Evolutionary conservation across 23 tunicate species (phyloP).

Genomic region (Styela clava): DNA sequence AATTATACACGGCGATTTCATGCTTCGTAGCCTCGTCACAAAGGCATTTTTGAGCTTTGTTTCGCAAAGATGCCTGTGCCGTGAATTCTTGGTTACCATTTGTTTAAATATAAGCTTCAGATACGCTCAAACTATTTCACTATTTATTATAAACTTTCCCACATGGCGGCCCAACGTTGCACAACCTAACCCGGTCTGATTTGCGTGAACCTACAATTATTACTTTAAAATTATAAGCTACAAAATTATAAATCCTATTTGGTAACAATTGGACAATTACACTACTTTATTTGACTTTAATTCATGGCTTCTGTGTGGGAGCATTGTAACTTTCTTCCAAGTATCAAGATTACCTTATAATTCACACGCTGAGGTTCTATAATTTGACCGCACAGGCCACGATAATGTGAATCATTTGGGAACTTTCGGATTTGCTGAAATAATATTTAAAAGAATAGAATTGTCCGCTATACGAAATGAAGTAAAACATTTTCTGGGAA

Average conservation of each 20-base stretch:
- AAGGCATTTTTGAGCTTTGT: too few relatives aligned
- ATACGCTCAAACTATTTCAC: too few relatives aligned
- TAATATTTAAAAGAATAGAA: not conserved
- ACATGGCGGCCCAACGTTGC: too few relatives aligned
- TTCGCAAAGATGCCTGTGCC: too few relatives aligned
- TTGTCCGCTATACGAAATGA: not conserved
- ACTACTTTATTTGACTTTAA: not conserved
- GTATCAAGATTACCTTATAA: not conserved
- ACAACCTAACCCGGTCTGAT: too few relatives aligned
- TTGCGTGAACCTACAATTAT: not conserved
- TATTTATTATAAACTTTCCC: too few relatives aligned
- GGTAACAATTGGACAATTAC: not conserved
- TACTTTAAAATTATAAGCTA: not conserved
- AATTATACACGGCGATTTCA: too few relatives aligned
- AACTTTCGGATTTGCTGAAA: not conserved
- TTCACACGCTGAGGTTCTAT: not conserved
- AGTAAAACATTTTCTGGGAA: not conserved
- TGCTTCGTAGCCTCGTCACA: too few relatives aligned
- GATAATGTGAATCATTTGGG: not conserved
- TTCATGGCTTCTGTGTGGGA: not conserved
- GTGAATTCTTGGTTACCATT: too few relatives aligned
- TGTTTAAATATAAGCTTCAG: too few relatives aligned
- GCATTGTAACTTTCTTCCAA: not conserved
- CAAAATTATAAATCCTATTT: not conserved
- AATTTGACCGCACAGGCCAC: not conserved